Base-by-base conservation (phyloP, 1,140 invertebrate genomes). In the Drosophila littoralis region DNA sequence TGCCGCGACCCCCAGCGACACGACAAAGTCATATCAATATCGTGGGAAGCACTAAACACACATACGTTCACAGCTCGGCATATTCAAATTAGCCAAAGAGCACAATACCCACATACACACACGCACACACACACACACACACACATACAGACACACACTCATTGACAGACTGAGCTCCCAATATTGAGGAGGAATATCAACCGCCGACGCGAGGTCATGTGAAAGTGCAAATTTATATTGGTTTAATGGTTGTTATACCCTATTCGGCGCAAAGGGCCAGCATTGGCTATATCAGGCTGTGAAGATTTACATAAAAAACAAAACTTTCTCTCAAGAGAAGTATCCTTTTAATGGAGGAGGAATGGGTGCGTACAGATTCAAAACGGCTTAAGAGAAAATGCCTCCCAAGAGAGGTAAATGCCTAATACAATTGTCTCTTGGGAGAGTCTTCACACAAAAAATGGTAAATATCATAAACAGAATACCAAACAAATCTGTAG, bases 161-260 rank as follows among this genome's bases (percentile, higher is more conserved):
- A 48, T 15, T 22, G 50, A 60, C 17, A 70, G 38, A 32, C n/a
- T 13, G 50, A 55, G 54, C 38, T 2, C 13, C n/a, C 52, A 12
- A 38, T 54, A 55, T 17, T 38, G 32, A 36, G 46, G 6, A 32
- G 42, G 43, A 42, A 36, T 38, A 61, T 57, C 74, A 55, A 40
- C n/a, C 43, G 45, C 33, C 60, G 33, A 64, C 48, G 43, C 64
- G 79, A 72, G 83, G 83, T 88, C 83, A 88, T 88, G 84, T 80
- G 83, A 88, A 89, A 88, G 83, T 89, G 83, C 84, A 89, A 88
- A 83, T 80, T 88, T 88, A 71, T 83, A 88, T 86, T 83, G 66
- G 83, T 67, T 80, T 83, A 80, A 88, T 88, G 80, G 84, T 64
- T 81, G 50, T 60, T 45, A 32, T 45, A 33, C 28, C 42, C 57